Base-by-base conservation (phyloP, 2,797 vertebrate genomes). In the Chromis chromis region DNA sequence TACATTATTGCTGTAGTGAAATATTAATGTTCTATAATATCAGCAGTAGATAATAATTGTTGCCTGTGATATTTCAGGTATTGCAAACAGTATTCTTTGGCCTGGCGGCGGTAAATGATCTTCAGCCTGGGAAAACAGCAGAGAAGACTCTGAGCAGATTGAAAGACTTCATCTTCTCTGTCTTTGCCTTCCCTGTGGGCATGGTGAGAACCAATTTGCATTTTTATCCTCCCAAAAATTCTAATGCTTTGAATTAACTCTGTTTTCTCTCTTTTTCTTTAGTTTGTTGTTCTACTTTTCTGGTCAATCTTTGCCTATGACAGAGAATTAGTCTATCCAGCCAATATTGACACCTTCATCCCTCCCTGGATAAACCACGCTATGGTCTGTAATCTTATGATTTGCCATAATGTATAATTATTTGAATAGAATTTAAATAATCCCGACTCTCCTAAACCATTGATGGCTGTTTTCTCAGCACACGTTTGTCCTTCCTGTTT, bases 341-440 rank as follows among this genome's bases (percentile, higher is more conserved):
- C 94, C 40, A 81, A 66, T 14, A 83, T 98, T 4, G 96, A 98
- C 70, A 36, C 27, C 31, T 73, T 96, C 86, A 94, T 98, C 81
- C 96, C 96, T 0, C 69, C 56, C 0, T 98, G 97, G 97, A 65
- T 96, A 50, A 98, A 98, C 83, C 97, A 98, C 0, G 94, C 96
- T 24, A 94, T 97, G 96, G 96, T 98, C 83, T 91, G 92, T 74
- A 28, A 33, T 68, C 17, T 36, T 16, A 10, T 21, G 8, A 4
- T 5, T n/a, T 17, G 2, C n/a, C n/a, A n/a, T 21, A 12, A 22
- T 49, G 2, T 11, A 1, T 49, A 3, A 24, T 40, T 39, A 2
- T 31, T 52, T 12, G 1, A 8, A 6, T 53, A 17, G 22, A 9
- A 17, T 52, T 6, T 4, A 7, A 64, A 48, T 24, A 3, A 72